Base-by-base conservation (phyloP, 2,797 vertebrate genomes). In the Geotrypetes seraphini region DNA sequence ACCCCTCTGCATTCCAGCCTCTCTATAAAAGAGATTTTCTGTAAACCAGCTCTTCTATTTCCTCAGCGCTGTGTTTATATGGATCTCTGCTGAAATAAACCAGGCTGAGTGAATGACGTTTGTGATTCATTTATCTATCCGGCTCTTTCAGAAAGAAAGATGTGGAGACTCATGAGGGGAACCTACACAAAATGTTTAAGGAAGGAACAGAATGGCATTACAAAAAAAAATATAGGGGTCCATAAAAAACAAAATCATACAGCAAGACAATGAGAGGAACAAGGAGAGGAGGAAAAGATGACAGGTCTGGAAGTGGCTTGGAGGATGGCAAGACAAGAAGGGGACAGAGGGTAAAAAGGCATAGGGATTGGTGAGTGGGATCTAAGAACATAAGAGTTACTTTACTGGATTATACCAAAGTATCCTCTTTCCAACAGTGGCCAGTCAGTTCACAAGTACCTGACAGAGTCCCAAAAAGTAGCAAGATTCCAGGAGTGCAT, bases 11-110 rank as follows among this genome's bases (percentile, higher is more conserved):
- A 41, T 44, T 60, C 25, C 16, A 1, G 0, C 16, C 50, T 33
- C 28, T 38, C 27, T 1, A 2, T 18, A 49, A 36, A 29, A 25
- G 41, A 22, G 16, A 36, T 36, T 50, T 45, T 44, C 47, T 31
- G 39, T 24, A 36, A 53, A 37, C 36, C 39, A 34, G 24, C 31
- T 35, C 22, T 39, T 42, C 40, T 22, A 35, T 25, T 23, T 39
- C 37, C 8, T 24, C 50, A 26, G 53, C 36, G 4, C 29, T 15
- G 10, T 23, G 20, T 25, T 45, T 36, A 16, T 25, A 52, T 25
- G 25, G 34, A n/a, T 28, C 41, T 57, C 43, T 2, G 12, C 46
- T 56, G 41, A 17, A 31, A 36, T 2, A 19, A 29, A 41, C 29
- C 30, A 50, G 45, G 45, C 41, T 12, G 2, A 16, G 13, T 45